These are phyloP conservation scores for Apostichopus leukothele DNA, from an alignment of 53 echinoderm and acorn worm genomes.

Conservation along the genomic window DNA sequence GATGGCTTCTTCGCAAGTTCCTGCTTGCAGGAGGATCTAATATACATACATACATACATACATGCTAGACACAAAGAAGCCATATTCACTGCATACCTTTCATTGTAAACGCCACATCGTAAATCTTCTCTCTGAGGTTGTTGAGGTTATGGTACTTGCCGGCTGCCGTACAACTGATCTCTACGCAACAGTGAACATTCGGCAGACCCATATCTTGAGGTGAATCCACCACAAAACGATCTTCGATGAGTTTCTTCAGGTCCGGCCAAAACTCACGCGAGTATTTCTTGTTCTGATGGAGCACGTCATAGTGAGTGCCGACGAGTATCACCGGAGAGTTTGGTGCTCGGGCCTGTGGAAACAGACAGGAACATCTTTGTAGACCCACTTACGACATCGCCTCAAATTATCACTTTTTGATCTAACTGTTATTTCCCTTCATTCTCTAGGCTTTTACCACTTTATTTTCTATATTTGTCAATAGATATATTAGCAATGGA, in stretches of 20 bases:
- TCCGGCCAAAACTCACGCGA: conserved; percentile 88
- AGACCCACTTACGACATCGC: too few relatives aligned
- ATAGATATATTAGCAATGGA: neutral
- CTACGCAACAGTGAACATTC: conserved; percentile 72
- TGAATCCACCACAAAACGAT: conserved; percentile 83
- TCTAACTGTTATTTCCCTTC: too few relatives aligned
- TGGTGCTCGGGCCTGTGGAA: conserved; percentile 84
- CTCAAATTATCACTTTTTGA: too few relatives aligned
- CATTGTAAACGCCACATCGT: conserved; percentile 81
- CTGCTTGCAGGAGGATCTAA: too few relatives aligned
- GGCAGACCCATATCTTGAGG: conserved; percentile 89
- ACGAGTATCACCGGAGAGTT: conserved; percentile 94
- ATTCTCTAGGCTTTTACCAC: too few relatives aligned
- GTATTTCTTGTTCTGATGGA: conserved; percentile 69
- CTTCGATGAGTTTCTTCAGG: conserved; percentile 74
- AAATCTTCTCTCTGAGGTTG: conserved; percentile 75
- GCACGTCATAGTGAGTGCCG: conserved; percentile 87
- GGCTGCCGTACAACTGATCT: conserved; percentile 73
- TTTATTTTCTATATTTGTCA: neutral
- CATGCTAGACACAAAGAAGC: too few relatives aligned
- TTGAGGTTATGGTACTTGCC: conserved; percentile 66
- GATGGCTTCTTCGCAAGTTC: too few relatives aligned
- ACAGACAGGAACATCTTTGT: neutral
- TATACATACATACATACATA: too few relatives aligned
- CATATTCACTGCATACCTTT: neutral